phyloP scores from a whole-genome alignment of 2,113 vertebrate genomes.

The Rhadina sibilatrix region DNA sequence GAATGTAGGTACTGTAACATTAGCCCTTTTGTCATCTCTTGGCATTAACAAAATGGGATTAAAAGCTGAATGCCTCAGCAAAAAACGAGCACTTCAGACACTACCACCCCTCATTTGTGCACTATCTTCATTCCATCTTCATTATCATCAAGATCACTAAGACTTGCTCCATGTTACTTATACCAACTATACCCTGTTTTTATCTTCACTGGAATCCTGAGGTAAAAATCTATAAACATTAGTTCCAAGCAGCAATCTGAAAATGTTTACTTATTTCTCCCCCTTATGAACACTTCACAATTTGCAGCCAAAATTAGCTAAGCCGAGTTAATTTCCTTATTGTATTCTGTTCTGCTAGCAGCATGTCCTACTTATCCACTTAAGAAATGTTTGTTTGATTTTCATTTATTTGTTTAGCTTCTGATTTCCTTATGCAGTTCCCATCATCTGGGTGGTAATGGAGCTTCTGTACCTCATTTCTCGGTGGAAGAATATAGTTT shows the following conservation, averaged over 20 bases:
- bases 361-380: constrained; percentile 59
- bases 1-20: not conserved
- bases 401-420: constrained; percentile 60
- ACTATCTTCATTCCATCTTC: not conserved
- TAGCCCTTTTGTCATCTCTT: not conserved
- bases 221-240: constrained; percentile 26
- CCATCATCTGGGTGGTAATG: constrained; percentile 23
- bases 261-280: constrained; percentile 35
- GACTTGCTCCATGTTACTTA: not conserved
- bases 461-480: constrained; percentile 15
- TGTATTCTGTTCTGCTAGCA: constrained; percentile 28
- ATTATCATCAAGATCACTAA: not conserved
- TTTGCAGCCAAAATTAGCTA: constrained; percentile 43
- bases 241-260: not conserved
- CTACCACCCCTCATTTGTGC: not conserved
- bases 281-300: not conserved
- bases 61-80: not conserved
- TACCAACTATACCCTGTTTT: constrained; percentile 51
- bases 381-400: constrained; percentile 58
- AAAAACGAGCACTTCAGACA: not conserved
- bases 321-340: constrained; percentile 45
- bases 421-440: constrained; percentile 51
- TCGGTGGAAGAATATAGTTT: not conserved
- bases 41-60: not conserved
- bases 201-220: constrained; percentile 69